Conservation (phyloP, 1,140 invertebrate genomes). For the Stegodyphus mimosarum region DNA sequence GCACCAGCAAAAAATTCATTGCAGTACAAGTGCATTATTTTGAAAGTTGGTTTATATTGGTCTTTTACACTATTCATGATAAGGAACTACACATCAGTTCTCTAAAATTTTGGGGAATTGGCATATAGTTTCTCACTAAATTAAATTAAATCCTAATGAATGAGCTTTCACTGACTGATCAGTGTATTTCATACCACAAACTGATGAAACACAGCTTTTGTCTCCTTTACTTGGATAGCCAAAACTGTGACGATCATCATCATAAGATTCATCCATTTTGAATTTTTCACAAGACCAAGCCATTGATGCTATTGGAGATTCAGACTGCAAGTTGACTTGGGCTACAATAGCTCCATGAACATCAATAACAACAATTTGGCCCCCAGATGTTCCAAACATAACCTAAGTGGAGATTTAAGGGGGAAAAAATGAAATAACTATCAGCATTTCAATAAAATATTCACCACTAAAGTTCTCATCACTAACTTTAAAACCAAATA, state of each 20-base stretch:
- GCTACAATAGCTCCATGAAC: constrained; percentile 94
- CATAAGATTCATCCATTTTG: constrained; percentile 95
- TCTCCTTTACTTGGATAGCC: constrained; percentile 38
- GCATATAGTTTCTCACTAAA: no score
- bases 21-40: no score
- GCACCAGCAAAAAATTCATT: no score
- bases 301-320: constrained; percentile 84
- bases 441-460: not conserved
- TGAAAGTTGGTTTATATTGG: no score
- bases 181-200: not conserved
- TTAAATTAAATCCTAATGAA: not conserved
- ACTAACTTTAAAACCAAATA: no score
- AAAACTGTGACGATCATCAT: constrained; percentile 68
- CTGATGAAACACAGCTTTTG: not conserved
- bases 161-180: not conserved
- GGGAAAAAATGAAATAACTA: not conserved
- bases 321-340: constrained; percentile 84
- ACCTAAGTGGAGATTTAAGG: constrained; percentile 72
- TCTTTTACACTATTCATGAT: no score
- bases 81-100: no score
- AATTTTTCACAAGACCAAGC: constrained; percentile 98
- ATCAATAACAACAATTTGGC: constrained; percentile 95
- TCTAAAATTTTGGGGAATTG: no score
- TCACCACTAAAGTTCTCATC: no score
- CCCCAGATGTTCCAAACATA: constrained; percentile 93